A percentile compares a stretch with the other conserved stretches of the same genome.
Conservation (phyloP, 2,888 invertebrate species). For the Punctoribates punctum region DNA sequence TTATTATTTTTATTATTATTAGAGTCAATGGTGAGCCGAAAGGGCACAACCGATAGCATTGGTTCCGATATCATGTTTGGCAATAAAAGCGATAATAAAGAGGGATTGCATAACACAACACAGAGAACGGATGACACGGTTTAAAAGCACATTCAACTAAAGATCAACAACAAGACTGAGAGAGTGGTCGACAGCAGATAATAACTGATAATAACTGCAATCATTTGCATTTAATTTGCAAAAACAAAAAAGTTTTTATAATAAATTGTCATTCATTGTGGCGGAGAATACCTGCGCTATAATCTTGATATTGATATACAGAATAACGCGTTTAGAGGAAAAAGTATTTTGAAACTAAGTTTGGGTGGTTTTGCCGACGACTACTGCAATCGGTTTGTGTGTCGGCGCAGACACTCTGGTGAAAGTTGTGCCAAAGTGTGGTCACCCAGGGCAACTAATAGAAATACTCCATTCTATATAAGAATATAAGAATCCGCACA, state of each 20-base stretch:
- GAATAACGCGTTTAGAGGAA: not conserved
- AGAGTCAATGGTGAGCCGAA: not conserved
- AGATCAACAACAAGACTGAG: no score
- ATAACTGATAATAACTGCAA: not conserved
- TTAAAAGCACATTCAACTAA: constrained; percentile 7
- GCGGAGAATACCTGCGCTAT: constrained; percentile 10
- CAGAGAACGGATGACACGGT: constrained; percentile 1
- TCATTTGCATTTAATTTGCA: not conserved
- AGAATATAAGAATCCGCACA: not conserved
- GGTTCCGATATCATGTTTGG: not conserved
- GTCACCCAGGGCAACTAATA: constrained; percentile 1
- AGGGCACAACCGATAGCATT: not conserved
- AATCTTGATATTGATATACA: not conserved
- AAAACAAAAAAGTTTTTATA: not conserved
- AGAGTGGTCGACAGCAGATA: not conserved
- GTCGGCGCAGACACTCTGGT: constrained; percentile 7
- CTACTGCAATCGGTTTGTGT: constrained; percentile 5
- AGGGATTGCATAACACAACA: not conserved
- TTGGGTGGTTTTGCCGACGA: constrained; percentile 15
- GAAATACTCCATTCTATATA: not conserved
- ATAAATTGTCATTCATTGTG: not conserved
- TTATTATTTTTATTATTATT: no score
- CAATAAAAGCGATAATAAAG: not conserved
- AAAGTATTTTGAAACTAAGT: constrained; percentile 34
- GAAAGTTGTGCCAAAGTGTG: not conserved